Evolutionary conservation across 2,797 vertebrate species (phyloP).

Genomic region (Odontamblyopus lacepedii): DNA sequence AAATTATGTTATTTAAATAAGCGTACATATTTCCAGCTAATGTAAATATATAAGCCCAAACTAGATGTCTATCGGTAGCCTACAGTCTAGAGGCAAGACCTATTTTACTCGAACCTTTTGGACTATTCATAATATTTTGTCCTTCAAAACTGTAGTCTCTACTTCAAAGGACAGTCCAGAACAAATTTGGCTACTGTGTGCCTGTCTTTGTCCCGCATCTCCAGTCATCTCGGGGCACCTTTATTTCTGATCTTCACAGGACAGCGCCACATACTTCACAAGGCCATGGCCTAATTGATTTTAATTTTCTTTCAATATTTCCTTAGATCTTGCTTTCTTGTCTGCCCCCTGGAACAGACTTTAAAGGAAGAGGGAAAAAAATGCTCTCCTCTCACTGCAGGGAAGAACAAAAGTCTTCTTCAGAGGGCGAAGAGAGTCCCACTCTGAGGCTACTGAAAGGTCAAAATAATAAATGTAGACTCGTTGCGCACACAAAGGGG

Average conservation of each 20-base stretch:
- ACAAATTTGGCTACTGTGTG: slow-evolving; percentile 72
- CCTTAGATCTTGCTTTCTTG: slow-evolving; percentile 75
- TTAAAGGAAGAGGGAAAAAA: slow-evolving; percentile 60
- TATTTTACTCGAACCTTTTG: neutral
- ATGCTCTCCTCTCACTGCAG: slow-evolving; percentile 71
- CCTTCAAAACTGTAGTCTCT: slow-evolving; percentile 38
- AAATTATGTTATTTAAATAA: too few species aligned
- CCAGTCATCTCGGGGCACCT: slow-evolving; percentile 65
- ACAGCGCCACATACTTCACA: slow-evolving; percentile 67
- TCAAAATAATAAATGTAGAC: slow-evolving; percentile 94
- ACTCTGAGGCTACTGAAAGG: slow-evolving; percentile 85
- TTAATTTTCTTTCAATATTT: slow-evolving; percentile 83
- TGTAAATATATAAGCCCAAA: too few species aligned
- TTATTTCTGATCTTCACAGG: slow-evolving; percentile 73
- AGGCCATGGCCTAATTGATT: slow-evolving; percentile 87
- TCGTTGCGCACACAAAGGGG: slow-evolving; percentile 78
- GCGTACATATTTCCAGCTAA: too few species aligned
- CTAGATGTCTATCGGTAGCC: too few species aligned
- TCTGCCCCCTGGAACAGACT: slow-evolving; percentile 77
- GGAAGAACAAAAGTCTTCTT: slow-evolving; percentile 78
- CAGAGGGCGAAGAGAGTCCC: slow-evolving; percentile 62
- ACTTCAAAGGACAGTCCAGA: slow-evolving; percentile 69
- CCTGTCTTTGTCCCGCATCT: slow-evolving; percentile 59
- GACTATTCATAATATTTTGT: slow-evolving; percentile 9
- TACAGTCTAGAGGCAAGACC: neutral